These are phyloP conservation scores for Drosophila bocki DNA, from an alignment of 1,140 invertebrate genomes.

Conservation along the genomic window DNA sequence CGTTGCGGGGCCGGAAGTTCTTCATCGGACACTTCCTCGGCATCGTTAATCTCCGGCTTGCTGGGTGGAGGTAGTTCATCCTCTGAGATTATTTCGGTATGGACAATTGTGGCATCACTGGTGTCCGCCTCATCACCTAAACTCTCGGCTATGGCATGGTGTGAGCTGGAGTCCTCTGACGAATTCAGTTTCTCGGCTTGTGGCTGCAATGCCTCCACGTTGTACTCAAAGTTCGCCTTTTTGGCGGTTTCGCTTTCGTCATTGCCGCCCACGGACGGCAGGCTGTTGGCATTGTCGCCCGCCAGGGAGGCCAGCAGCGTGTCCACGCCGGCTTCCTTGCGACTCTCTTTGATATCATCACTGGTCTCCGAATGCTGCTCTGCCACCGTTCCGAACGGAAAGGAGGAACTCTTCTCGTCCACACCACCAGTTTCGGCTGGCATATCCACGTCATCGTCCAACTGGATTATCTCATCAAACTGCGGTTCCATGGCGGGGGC, in stretches of 20 bases:
- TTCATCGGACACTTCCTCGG: constrained; percentile 90
- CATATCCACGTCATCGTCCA: constrained; percentile 74
- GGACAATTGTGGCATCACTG: constrained; percentile 86
- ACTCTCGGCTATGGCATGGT: constrained; percentile 69
- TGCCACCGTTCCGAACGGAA: constrained; percentile 70
- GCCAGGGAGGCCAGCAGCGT: constrained; percentile 79
- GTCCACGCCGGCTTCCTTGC: constrained; percentile 62
- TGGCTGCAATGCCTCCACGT: constrained; percentile 32
- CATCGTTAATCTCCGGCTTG: constrained; percentile 85
- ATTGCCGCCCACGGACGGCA: constrained; percentile 85
- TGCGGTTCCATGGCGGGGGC: constrained; percentile 17
- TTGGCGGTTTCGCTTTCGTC: constrained; percentile 68
- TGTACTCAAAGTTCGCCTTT: constrained; percentile 71
- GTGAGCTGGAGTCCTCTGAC: constrained; percentile 65
- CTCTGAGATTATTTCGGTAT: constrained; percentile 90
- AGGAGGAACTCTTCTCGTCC: constrained; percentile 84
- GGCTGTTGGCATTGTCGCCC: constrained; percentile 84
- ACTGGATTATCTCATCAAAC: constrained; percentile 50
- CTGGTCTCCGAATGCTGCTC: constrained; percentile 79
- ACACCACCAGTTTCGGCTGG: constrained; percentile 54
- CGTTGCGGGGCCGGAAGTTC: constrained; percentile 91
- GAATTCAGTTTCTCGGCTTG: constrained; percentile 63
- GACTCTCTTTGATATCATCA: constrained; percentile 66
- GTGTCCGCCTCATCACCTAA: constrained; percentile 63
- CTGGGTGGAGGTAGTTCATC: constrained; percentile 87